Base-by-base conservation (phyloP, 2,113 vertebrate genomes). In the Isichthys henryi region DNA sequence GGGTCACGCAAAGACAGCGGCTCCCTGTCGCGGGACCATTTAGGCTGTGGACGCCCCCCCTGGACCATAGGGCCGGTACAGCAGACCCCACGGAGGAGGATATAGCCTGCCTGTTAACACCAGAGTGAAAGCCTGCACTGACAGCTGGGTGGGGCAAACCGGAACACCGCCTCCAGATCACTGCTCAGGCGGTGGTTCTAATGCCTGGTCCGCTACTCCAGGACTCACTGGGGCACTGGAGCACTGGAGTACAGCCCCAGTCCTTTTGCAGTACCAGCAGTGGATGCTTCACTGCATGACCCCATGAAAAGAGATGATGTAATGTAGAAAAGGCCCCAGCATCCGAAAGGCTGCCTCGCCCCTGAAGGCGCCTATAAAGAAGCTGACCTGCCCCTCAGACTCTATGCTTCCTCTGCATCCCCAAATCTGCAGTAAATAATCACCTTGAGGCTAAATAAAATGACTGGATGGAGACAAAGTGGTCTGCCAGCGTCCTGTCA, bases 371-470 rank as follows among this genome's bases (percentile, higher is more conserved):
- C 45, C 83, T 50, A 4, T 27, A 19, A 46, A 27, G 83, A 21
- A 43, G 19, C 1, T 49, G 10, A 50, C 46, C 83, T 15, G 45
- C 21, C 23, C 82, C 23, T 46, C 82, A 48, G 23, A 17, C 49
- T 87, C 49, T 11, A 17, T 2, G 85, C 49, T 17, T 52, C 11
- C 31, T 1, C 85, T 56, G 53, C 49, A 87, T 35, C 85, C 6
- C 11, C 23, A 53, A 49, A 13, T 15, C n/a, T 86, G n/a, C 48
- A 86, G 91, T 91, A 91, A 90, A 56, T 88, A 88, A 89, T 66
- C 52, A 86, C 13, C 87, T 15, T 0, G 50, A 46, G 86, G 88
- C 23, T 77, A 6, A 66, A 50, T 87, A 77, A 46, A 35, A 88
- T 3, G 27, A 15, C 48, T 50, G 66, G 66, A 46, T 35, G 23